Evolutionary conservation across 53 echinoderm and acorn worm genomes (phyloP).

Genomic region (Holothuria leucospilota): DNA sequence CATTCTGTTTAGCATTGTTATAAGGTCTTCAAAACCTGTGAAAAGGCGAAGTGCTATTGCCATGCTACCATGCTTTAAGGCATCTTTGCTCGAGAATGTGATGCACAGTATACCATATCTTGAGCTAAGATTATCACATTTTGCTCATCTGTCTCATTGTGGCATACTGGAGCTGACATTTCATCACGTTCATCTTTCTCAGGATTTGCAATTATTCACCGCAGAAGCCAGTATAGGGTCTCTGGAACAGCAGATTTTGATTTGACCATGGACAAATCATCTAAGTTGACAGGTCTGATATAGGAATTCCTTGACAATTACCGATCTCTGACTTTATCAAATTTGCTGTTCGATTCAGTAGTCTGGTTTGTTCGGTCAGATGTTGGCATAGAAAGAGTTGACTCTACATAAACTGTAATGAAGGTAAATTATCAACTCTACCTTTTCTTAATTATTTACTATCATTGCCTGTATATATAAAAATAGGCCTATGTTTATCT

Average conservation of each 20-base stretch:
- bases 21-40: slow-evolving; percentile 49
- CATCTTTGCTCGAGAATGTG: slow-evolving; percentile 43
- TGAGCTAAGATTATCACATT: slow-evolving; percentile 10
- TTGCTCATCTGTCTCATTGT: slow-evolving; percentile 10
- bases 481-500: too few species aligned
- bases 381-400: too few species aligned
- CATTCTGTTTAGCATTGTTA: neutral
- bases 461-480: too few species aligned
- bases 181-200: too few species aligned
- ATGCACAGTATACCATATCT: slow-evolving; percentile 20
- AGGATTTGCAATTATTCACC: slow-evolving; percentile 19
- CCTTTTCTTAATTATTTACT: too few species aligned
- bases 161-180: neutral
- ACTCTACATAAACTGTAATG: too few species aligned
- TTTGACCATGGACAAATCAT: neutral
- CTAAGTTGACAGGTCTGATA: neutral
- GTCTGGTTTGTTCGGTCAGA: slow-evolving; percentile 25
- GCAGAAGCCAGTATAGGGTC: slow-evolving; percentile 4
- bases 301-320: slow-evolving; percentile 4
- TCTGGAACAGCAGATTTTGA: slow-evolving; percentile 17
- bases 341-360: slow-evolving; percentile 4
- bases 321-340: neutral
- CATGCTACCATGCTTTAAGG: slow-evolving; percentile 36
- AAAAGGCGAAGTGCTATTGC: slow-evolving; percentile 42
- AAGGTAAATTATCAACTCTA: too few species aligned